Evolutionary conservation across 2,797 vertebrate genomes (phyloP).

Genomic region (Scyliorhinus canicula): DNA sequence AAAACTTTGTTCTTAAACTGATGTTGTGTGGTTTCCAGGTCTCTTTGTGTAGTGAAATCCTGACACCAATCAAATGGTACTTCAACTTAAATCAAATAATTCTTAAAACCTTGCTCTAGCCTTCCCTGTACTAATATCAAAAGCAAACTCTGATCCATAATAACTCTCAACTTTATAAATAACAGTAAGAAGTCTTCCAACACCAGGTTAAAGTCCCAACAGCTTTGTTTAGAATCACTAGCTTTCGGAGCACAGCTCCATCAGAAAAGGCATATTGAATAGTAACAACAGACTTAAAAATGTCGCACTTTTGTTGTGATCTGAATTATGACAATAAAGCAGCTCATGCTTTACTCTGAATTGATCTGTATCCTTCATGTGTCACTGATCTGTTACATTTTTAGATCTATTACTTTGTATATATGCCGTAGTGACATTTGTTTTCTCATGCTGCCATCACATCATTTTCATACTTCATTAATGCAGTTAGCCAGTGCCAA

Average conservation of each 20-base stretch:
- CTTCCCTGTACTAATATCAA: background rate
- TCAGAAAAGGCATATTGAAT: no score
- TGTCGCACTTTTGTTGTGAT: background rate
- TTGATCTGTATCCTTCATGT: background rate
- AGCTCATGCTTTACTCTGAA: background rate
- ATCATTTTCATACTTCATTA: background rate
- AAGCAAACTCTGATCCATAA: background rate
- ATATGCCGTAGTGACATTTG: background rate
- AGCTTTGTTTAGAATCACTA: no score
- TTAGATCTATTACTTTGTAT: background rate
- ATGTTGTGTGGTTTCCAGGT: background rate
- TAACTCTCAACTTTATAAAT: background rate
- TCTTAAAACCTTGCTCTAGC: background rate
- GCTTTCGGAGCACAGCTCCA: no score
- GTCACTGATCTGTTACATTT: background rate
- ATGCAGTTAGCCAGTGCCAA: background rate
- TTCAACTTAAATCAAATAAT: background rate
- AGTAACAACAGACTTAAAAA: background rate
- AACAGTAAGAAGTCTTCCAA: no score
- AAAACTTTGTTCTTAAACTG: background rate
- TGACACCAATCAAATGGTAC: background rate
- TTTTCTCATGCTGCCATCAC: background rate
- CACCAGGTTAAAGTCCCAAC: no score
- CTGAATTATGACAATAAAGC: no score
- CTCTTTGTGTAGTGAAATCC: background rate